Percentiles rank a stretch among this genome's conserved stretches.
phyloP scores from a whole-genome alignment of 2,888 invertebrate species.

The Salpingus planirostris region DNA sequence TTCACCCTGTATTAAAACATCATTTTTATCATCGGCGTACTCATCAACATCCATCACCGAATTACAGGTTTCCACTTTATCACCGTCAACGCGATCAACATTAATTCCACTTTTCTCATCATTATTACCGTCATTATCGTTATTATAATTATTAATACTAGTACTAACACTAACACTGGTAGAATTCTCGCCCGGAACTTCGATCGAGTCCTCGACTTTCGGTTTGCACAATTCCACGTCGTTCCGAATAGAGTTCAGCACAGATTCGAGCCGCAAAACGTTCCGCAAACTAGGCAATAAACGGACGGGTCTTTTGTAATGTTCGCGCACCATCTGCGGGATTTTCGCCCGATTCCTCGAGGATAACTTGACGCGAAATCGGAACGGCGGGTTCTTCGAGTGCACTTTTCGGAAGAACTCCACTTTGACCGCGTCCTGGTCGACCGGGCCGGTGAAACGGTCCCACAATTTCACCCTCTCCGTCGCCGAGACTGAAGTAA shows the following conservation, averaged over 20 bases:
- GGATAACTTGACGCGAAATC: conserved; percentile 43
- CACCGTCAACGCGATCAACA: no score
- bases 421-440: conserved; percentile 79
- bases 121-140: conserved; percentile 18
- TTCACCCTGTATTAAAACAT: no score
- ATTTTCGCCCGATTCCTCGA: conserved; percentile 54
- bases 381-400: conserved; percentile 64
- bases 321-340: conserved; percentile 68
- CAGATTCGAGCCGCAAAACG: conserved; percentile 50
- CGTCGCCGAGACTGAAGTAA: conserved; percentile 74
- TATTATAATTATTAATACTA: conserved; percentile 11
- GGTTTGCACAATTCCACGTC: no score
- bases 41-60: no score
- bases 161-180: conserved; percentile 6
- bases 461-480: conserved; percentile 87
- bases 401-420: conserved; percentile 78
- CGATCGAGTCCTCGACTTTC: conserved; percentile 5
- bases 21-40: no score
- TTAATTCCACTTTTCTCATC: conserved; percentile 9
- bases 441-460: conserved; percentile 61
- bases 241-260: conserved; percentile 28
- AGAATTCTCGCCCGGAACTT: conserved; percentile 13
- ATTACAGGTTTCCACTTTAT: no score
- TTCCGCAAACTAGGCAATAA: conserved; percentile 60
- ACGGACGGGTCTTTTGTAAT: conserved; percentile 68